A percentile compares a stretch with the other conserved stretches of the same genome.
Conservation (phyloP, 2,797 vertebrate species). For the Adrianichthys oophorus region DNA sequence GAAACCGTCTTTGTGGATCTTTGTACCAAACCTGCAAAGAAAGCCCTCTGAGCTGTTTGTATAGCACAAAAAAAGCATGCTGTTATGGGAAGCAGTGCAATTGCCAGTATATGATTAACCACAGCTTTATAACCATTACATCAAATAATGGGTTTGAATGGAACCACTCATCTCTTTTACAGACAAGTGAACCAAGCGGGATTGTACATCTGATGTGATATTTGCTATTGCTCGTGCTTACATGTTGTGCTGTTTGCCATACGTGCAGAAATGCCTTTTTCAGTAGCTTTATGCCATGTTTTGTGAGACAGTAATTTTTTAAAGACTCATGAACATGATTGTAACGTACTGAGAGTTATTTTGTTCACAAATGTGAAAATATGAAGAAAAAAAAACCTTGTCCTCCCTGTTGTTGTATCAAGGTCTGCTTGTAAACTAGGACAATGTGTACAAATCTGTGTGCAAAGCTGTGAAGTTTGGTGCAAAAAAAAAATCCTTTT, state of each 20-base stretch:
- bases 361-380: too few relatives aligned
- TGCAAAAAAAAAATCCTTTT: neutral
- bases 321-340: slow-evolving; percentile 41
- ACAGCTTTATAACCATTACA: slow-evolving; percentile 16
- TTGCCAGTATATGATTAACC: slow-evolving; percentile 33
- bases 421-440: slow-evolving; percentile 22
- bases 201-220: slow-evolving; percentile 44
- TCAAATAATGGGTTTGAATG: slow-evolving; percentile 14
- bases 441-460: slow-evolving; percentile 8
- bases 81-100: slow-evolving; percentile 7
- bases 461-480: neutral
- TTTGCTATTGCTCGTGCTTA: slow-evolving; percentile 40
- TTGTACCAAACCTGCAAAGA: slow-evolving; percentile 37
- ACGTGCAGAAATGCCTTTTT: slow-evolving; percentile 50
- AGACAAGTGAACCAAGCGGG: slow-evolving; percentile 32
- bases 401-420: slow-evolving; percentile 4
- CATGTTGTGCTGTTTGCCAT: slow-evolving; percentile 34
- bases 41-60: slow-evolving; percentile 33
- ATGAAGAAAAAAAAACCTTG: too few relatives aligned
- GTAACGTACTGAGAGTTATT: too few relatives aligned
- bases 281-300: slow-evolving; percentile 39
- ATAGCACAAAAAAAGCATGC: slow-evolving; percentile 9
- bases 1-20: slow-evolving; percentile 18
- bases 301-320: slow-evolving; percentile 40
- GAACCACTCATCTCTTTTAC: slow-evolving; percentile 7